Base-by-base conservation (phyloP, 2,888 invertebrate genomes). In the Agrochola litura region DNA sequence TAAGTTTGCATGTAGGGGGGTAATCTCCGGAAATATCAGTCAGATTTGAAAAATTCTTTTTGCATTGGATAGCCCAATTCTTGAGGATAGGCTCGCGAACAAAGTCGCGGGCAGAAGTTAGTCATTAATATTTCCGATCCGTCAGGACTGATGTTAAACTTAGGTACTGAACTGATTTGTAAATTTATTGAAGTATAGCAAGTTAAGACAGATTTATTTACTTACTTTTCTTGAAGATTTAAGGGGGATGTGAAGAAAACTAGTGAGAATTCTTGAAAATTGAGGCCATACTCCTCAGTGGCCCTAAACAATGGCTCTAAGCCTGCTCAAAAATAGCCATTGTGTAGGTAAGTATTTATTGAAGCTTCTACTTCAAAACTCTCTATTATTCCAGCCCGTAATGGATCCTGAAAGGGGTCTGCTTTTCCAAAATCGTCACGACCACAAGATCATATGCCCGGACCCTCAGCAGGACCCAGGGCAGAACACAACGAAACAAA, bases 371-470 rank as follows among this genome's bases (percentile, higher is more conserved):
- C 9, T 58, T 37, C 10, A 60, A 25, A 63, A 54, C 14, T 60
- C 12, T 43, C 3, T 52, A 14, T 16, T 22, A 14, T 91, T 91
- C 1, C 92, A 97, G 96, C 97, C 97, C 0, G 93, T 98, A 43
- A 97, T 98, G 90, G 98, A 98, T 91, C 97, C 98, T n/a, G 97
- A 97, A 10, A 97, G 96, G 79, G 98, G 98, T 0, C 92, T 99
- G 46, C 93, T 98, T 56, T 99, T 99, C 90, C 98, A 98, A 96
- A 98, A 98, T 91, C 97, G 98, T 73, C 97, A 98, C 84, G 99
- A 99, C 91, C 97, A 98, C 88, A 98, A 98, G 93, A 97, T 98
- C 61, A 97, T 99, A 68, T 97, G 97, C 88, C 98, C 98, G 0
- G 98, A 98, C 91, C 98, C 98, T 0, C 91, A 92, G 1, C 94